phyloP scores from a whole-genome alignment of 1,140 invertebrate genomes.

The Drusus annulatus region DNA sequence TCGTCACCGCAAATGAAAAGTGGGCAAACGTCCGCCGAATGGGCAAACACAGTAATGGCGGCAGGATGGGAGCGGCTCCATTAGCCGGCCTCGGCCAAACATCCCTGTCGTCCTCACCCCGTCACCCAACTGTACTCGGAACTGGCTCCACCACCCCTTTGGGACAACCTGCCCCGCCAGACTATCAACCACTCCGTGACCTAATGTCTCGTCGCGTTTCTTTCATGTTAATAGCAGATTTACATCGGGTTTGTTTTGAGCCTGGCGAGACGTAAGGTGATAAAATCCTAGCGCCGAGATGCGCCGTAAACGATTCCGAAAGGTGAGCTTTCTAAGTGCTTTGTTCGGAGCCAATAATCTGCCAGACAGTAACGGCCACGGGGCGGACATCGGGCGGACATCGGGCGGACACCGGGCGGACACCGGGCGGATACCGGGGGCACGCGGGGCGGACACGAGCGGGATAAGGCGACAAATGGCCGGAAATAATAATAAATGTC shows the following conservation, averaged over 20 bases:
- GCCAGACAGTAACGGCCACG: background rate
- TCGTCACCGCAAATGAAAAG: background rate
- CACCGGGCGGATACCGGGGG: background rate
- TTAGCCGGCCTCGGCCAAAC: conserved; percentile 9
- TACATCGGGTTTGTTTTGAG: background rate
- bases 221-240: background rate
- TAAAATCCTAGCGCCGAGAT: too few species aligned
- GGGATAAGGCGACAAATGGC: conserved; percentile 16
- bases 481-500: conserved; percentile 42
- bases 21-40: conserved; percentile 20
- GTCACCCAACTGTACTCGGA: background rate
- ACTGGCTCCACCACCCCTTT: too few species aligned
- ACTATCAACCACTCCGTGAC: too few species aligned
- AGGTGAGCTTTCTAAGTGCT: background rate
- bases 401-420: background rate
- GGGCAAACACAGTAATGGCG: conserved; percentile 18
- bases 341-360: background rate
- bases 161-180: too few species aligned
- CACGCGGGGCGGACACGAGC: background rate
- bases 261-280: background rate
- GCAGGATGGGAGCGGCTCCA: conserved; percentile 2
- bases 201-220: background rate
- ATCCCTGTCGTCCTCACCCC: background rate
- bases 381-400: too few species aligned
- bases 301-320: background rate